phyloP scores from a whole-genome alignment of 2,113 vertebrate genomes.

The Nyctereutes procyonoides region DNA sequence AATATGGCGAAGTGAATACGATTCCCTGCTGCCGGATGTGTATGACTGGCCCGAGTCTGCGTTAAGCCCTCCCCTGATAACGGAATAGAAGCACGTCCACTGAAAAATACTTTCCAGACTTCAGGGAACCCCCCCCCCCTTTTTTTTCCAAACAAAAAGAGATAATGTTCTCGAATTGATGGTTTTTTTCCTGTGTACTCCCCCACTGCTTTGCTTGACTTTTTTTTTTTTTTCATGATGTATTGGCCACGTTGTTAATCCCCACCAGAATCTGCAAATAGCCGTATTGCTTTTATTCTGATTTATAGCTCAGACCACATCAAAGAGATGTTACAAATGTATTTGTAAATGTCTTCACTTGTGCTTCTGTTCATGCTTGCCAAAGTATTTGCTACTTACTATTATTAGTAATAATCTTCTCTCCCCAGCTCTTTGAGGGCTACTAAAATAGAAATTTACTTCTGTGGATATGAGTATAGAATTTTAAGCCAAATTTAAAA shows the following conservation, averaged over 20 bases:
- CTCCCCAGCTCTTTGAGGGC: not conserved
- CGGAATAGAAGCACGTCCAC: slow-evolving; percentile 55
- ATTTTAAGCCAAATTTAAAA: slow-evolving; percentile 39
- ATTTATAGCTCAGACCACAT: not conserved
- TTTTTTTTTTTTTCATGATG: slow-evolving; percentile 52
- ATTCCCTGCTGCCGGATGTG: slow-evolving; percentile 95
- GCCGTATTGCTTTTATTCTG: not conserved
- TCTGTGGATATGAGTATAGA: not conserved
- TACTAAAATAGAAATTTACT: slow-evolving; percentile 36
- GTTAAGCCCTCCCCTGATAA: slow-evolving; percentile 84
- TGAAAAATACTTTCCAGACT: slow-evolving; percentile 35
- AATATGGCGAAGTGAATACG: slow-evolving; percentile 93
- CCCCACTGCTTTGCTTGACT: not conserved
- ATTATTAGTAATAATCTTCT: slow-evolving; percentile 67
- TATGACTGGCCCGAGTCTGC: slow-evolving; percentile 94
- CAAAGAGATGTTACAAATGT: not conserved
- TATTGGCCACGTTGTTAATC: slow-evolving; percentile 7
- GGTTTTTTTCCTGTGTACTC: slow-evolving; percentile 49
- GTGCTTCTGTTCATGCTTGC: not conserved
- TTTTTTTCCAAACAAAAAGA: slow-evolving; percentile 14
- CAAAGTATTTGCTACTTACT: slow-evolving; percentile 57
- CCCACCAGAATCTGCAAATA: not conserved
- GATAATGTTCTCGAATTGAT: slow-evolving; percentile 58
- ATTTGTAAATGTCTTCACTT: not conserved
- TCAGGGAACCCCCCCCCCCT: slow-evolving; percentile 81